A percentile compares a stretch with the other conserved stretches of the same genome.
Evolutionary conservation across 1,140 invertebrate genomes (phyloP).

Genomic region (Meloidogyne exigua): DNA sequence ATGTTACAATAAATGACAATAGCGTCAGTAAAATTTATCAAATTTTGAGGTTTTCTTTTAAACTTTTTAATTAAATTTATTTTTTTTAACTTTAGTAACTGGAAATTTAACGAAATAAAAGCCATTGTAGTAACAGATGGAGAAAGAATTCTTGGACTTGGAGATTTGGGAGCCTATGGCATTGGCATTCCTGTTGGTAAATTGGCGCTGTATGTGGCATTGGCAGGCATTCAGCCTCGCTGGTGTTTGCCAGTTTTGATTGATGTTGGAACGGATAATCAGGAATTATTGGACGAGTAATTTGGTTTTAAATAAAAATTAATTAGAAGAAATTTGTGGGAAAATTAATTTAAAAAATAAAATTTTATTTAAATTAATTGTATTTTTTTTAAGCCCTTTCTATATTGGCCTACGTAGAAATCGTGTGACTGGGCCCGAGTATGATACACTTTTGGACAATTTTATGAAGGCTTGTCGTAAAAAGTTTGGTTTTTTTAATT

Average conservation of each 20-base stretch:
- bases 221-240: conserved; percentile 88
- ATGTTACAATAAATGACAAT: conserved; percentile 92
- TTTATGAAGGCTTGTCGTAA: conserved; percentile 92
- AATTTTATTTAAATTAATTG: not conserved
- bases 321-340: too few species aligned
- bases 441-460: conserved; percentile 93
- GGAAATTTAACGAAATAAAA: conserved; percentile 61
- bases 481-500: conserved; percentile 68
- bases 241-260: conserved; percentile 85
- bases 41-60: conserved; percentile 64
- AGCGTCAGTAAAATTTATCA: conserved; percentile 72
- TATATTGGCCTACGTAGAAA: conserved; percentile 89
- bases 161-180: conserved; percentile 87
- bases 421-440: conserved; percentile 79
- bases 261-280: conserved; percentile 88
- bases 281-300: conserved; percentile 79
- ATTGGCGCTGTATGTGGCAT: conserved; percentile 83
- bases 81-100: conserved; percentile 5
- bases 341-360: too few species aligned
- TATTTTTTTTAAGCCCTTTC: conserved; percentile 71
- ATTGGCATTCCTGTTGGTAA: conserved; percentile 78
- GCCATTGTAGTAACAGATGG: conserved; percentile 90
- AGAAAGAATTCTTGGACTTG: conserved; percentile 86
- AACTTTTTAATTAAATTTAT: not conserved
- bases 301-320: not conserved